phyloP scores from a whole-genome alignment of 30 jellyfish, hydroid and myxozoan species.

The Aurelia aurita complex sp. Pacific region DNA sequence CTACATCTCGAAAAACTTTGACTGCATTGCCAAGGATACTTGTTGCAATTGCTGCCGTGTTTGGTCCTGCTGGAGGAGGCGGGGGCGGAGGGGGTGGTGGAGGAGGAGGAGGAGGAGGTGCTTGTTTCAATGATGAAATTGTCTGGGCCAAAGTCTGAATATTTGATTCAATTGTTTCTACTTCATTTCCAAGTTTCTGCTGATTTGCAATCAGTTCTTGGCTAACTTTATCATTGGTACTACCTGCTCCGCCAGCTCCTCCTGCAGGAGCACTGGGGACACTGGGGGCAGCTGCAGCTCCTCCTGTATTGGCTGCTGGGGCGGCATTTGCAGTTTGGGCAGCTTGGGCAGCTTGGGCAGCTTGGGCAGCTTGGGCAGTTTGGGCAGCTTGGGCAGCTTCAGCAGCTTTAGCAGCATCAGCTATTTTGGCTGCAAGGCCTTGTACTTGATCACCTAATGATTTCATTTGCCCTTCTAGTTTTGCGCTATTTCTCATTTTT shows the following conservation, averaged over 20 bases:
- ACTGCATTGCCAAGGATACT: slow-evolving; percentile 67
- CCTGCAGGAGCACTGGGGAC: slow-evolving; percentile 16
- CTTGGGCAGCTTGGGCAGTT: slow-evolving; percentile 49
- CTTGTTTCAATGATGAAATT: slow-evolving; percentile 36
- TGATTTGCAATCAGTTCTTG: slow-evolving; percentile 61
- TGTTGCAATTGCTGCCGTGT: slow-evolving; percentile 59
- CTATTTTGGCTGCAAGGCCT: slow-evolving; percentile 28
- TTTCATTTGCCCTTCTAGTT: slow-evolving; percentile 14
- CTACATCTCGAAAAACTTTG: slow-evolving; percentile 61
- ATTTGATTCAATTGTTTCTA: slow-evolving; percentile 45
- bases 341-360: slow-evolving; percentile 32
- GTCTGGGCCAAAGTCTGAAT: slow-evolving; percentile 65
- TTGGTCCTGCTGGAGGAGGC: slow-evolving; percentile 35
- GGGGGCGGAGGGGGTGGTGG: slow-evolving; percentile 86
- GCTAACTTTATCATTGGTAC: slow-evolving; percentile 12
- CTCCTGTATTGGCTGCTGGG: slow-evolving; percentile 7
- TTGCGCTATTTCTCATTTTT: slow-evolving; percentile 2
- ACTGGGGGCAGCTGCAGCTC: slow-evolving; percentile 22
- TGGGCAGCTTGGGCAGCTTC: slow-evolving; percentile 28
- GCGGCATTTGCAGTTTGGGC: slow-evolving; percentile 30
- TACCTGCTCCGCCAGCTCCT: slow-evolving; percentile 33
- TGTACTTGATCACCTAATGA: slow-evolving; percentile 9
- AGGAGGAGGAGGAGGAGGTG: slow-evolving; percentile 57
- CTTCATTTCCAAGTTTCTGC: slow-evolving; percentile 59
- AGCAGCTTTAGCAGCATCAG: slow-evolving; percentile 5